Conservation (phyloP, 2,888 invertebrate species). For the Andrena dorsata region DNA sequence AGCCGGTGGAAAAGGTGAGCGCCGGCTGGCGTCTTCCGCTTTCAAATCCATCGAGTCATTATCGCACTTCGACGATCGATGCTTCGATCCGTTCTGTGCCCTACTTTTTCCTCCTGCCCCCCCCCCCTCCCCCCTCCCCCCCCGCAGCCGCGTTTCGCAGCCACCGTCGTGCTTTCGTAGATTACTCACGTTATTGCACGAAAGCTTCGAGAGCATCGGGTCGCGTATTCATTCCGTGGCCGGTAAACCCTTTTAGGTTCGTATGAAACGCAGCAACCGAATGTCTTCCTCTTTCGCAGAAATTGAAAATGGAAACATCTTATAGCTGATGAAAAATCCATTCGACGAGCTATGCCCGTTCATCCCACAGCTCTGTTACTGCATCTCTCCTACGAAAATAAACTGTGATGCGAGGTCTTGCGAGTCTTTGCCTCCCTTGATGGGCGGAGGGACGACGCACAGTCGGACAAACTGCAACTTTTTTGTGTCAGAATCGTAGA, state of each 20-base stretch:
- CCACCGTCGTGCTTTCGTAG: constrained; percentile 53
- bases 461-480: too few species aligned
- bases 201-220: constrained; percentile 54
- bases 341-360: constrained; percentile 10
- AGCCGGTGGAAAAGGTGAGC: constrained; percentile 65
- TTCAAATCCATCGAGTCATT: constrained; percentile 74
- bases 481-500: too few species aligned
- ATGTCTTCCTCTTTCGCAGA: constrained; percentile 26
- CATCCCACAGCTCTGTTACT: constrained; percentile 19
- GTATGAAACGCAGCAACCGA: constrained; percentile 20
- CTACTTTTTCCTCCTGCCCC: constrained; percentile 59
- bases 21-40: constrained; percentile 64
- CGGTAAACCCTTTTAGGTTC: constrained; percentile 51
- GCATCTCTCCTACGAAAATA: constrained; percentile 11
- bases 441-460: too few species aligned
- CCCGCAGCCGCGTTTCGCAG: neutral
- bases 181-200: constrained; percentile 68
- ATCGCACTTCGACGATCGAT: constrained; percentile 70
- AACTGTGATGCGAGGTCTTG: constrained; percentile 1
- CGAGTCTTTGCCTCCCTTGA: too few species aligned
- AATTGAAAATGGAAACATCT: constrained; percentile 59
- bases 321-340: constrained; percentile 45
- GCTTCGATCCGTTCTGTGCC: constrained; percentile 62
- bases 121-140: too few species aligned
- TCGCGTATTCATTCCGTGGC: constrained; percentile 39